These are phyloP conservation scores for Drosophila nigromelanica DNA, from an alignment of 1,140 invertebrate genomes.

Conservation along the genomic window DNA sequence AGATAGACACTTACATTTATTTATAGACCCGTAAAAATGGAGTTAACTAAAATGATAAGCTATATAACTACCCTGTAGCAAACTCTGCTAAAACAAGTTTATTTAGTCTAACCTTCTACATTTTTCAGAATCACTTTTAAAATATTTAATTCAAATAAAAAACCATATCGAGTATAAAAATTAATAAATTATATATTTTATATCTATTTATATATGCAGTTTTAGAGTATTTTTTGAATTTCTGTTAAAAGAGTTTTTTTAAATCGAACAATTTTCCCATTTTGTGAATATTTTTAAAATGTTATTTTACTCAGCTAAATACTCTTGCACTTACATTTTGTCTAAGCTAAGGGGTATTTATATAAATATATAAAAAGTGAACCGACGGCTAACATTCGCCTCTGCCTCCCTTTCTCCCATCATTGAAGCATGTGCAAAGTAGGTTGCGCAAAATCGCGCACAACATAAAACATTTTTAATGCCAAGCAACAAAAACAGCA, in stretches of 20 bases:
- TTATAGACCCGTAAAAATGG: conserved; percentile 29
- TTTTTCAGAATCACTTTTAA: too few relatives aligned
- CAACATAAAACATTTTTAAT: conserved; percentile 83
- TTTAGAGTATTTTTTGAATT: too few relatives aligned
- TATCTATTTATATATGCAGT: too few relatives aligned
- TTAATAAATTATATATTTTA: too few relatives aligned
- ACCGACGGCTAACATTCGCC: conserved; percentile 40
- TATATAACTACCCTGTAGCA: conserved; percentile 1
- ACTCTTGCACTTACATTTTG: not conserved
- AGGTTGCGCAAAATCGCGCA: conserved; percentile 80
- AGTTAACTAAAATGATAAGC: conserved; percentile 3
- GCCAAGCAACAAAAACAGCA: conserved; percentile 60
- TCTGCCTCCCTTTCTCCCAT: not conserved
- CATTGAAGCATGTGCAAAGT: conserved; percentile 74
- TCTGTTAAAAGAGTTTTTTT: too few relatives aligned
- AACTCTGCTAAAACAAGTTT: too few relatives aligned
- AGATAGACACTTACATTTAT: conserved; percentile 48
- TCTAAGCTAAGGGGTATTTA: conserved; percentile 5
- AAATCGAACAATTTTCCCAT: too few relatives aligned
- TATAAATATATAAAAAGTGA: conserved; percentile 58
- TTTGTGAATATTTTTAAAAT: too few relatives aligned
- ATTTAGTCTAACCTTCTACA: too few relatives aligned
- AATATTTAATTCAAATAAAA: too few relatives aligned
- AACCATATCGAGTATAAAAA: too few relatives aligned
- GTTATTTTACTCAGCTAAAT: not conserved